A percentile compares a stretch with the other conserved stretches of the same genome.
phyloP scores from a whole-genome alignment of 1,140 invertebrate genomes.

The Drosophila lacteicornis region DNA sequence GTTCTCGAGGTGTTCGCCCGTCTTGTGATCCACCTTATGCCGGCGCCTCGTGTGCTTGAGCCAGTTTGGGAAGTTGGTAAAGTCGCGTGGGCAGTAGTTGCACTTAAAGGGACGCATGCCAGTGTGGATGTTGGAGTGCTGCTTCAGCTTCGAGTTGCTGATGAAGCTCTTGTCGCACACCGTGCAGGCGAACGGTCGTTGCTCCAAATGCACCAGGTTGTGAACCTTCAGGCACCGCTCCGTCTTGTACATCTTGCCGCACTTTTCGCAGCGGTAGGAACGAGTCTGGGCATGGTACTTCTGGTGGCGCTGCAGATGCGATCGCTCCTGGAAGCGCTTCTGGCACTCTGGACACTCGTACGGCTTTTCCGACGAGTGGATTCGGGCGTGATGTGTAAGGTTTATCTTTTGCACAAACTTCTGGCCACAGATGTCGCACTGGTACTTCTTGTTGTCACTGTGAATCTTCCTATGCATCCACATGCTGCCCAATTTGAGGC shows the following conservation, averaged over 20 bases:
- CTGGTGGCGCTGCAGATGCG: constrained; percentile 85
- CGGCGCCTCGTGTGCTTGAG: constrained; percentile 86
- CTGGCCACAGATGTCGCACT: constrained; percentile 86
- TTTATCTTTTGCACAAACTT: constrained; percentile 86
- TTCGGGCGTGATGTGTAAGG: constrained; percentile 86
- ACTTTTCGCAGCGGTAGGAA: constrained; percentile 85
- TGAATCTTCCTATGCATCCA: constrained; percentile 86
- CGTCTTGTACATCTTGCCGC: constrained; percentile 86
- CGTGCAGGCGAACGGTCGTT: constrained; percentile 85
- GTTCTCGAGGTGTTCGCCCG: constrained; percentile 85
- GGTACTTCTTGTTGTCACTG: constrained; percentile 85
- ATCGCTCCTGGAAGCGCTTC: constrained; percentile 86
- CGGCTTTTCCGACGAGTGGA: constrained; percentile 87
- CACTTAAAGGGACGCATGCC: constrained; percentile 86
- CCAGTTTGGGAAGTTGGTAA: constrained; percentile 87
- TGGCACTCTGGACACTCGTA: constrained; percentile 88
- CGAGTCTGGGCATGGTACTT: constrained; percentile 85
- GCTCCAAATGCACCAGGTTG: constrained; percentile 85
- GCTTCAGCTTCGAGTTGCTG: constrained; percentile 86
- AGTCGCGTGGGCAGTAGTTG: constrained; percentile 86
- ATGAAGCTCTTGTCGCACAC: constrained; percentile 86
- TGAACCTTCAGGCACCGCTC: constrained; percentile 86
- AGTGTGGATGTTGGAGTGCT: constrained; percentile 87
- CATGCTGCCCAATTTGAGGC: constrained; percentile 85
- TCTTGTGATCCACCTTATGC: constrained; percentile 86